Conservation (phyloP, 2,797 vertebrate genomes). For the Anisognathus igniventris region DNA sequence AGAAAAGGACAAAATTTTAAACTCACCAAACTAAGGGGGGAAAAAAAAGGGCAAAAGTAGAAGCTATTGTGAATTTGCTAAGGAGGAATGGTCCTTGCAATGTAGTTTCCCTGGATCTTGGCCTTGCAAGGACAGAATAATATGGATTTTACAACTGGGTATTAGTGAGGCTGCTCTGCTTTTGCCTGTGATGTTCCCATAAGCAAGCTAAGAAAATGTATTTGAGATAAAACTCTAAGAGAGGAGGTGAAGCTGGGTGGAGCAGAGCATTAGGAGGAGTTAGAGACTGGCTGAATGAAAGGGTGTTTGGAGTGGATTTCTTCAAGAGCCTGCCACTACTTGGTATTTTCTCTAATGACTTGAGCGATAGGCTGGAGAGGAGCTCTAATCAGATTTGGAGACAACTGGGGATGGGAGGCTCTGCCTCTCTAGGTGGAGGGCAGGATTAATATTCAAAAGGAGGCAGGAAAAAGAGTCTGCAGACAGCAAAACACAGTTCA, state of each 20-base stretch:
- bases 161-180: neutral
- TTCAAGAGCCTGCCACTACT: neutral
- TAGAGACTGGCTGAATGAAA: neutral
- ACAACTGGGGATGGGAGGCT: neutral
- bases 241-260: neutral
- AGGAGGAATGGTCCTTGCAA: neutral
- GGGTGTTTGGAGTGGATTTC: neutral
- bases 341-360: neutral
- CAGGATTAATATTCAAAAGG: neutral
- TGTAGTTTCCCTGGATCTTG: neutral
- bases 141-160: neutral
- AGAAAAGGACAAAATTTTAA: neutral
- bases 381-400: neutral
- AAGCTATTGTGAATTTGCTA: neutral
- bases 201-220: neutral
- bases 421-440: neutral
- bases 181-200: neutral
- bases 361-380: neutral
- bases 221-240: neutral
- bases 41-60: neutral
- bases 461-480: neutral
- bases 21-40: accelerated
- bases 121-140: neutral
- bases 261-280: neutral
- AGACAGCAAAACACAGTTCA: neutral